Conservation (phyloP, 2,888 invertebrate species). For the Operophtera brumata region DNA sequence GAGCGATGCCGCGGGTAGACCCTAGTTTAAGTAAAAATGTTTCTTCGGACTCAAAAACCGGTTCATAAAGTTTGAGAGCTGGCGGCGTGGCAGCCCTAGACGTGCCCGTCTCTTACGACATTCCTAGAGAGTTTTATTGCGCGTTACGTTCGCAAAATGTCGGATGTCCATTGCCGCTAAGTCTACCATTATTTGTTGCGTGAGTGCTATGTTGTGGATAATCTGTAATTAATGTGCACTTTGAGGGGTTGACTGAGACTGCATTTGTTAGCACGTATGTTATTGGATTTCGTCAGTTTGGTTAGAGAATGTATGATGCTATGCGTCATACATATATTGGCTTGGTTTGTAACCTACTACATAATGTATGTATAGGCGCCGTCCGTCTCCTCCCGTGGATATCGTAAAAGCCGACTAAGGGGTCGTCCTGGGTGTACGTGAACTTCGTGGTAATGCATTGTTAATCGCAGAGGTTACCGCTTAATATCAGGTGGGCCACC, state of each 20-base stretch:
- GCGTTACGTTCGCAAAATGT: slow-evolving; percentile 41
- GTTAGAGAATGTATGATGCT: no score
- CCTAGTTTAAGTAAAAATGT: no score
- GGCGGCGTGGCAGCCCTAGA: slow-evolving; percentile 3
- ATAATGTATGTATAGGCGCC: no score
- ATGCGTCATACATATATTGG: no score
- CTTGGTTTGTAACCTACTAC: no score
- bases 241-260: slow-evolving; percentile 5
- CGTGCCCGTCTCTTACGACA: slow-evolving; percentile 36
- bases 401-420: no score
- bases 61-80: neutral
- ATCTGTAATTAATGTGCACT: slow-evolving; percentile 27
- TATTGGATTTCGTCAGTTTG: slow-evolving; percentile 10
- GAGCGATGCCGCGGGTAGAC: no score
- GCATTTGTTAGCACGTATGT: slow-evolving; percentile 7
- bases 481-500: no score
- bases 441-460: no score
- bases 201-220: slow-evolving; percentile 18
- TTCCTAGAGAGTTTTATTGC: slow-evolving; percentile 48
- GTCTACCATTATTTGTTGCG: slow-evolving; percentile 26
- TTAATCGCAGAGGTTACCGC: no score
- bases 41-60: neutral
- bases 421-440: no score
- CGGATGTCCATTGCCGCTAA: slow-evolving; percentile 36
- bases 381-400: no score